Base-by-base conservation (phyloP, 2,888 invertebrate species). In the Mythimna albipuncta region DNA sequence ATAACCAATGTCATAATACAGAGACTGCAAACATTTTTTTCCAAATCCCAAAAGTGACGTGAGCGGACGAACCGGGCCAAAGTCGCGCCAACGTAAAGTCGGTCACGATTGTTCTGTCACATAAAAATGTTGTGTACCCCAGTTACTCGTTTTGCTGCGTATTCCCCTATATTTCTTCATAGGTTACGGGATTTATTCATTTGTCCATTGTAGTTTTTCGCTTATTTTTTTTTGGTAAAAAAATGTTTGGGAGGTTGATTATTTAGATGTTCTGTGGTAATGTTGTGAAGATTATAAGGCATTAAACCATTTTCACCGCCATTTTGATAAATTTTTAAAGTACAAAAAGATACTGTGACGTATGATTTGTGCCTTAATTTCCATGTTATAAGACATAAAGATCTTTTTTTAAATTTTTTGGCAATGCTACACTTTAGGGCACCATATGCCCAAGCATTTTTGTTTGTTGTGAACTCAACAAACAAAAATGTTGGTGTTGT, bases 71-170 rank as follows among this genome's bases (percentile, higher is more conserved):
- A 57, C 26, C 35, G 35, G 19, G 52, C 44, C 59, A 65, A 57
- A 62, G 32, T 79, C 74, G 19, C 44, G 55, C 26, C 13, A 55
- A 41, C 47, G 82, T 72, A 82, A 82, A 72, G 65, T 82, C 64
- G 54, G 70, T 65, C 67, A 67, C 82, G 78, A 78, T 78, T 82
- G 79, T 71, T 58, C 54, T 59, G 67, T 78, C 58, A 72, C 79
- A 78, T 82, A 72, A 75, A 63, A 82, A 65, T 82, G 57, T 82
- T 72, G 67, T 58, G 67, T 62, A 55, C 64, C 83, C 54, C 79
- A 52, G 72, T 65, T 77, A 63, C 47, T 67, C 54, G 62, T 78
- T 68, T 32, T 50, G 62, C 57, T 78, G 52, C 72, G 50, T 55
- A 65, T 61, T 19, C 66, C 35, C 35, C 64, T 32, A 78, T 79